Percentiles rank a stretch among this genome's conserved stretches.
These are phyloP conservation scores for Podarcis siculus DNA, from an alignment of 2,797 vertebrate species.

Conservation along the genomic window DNA sequence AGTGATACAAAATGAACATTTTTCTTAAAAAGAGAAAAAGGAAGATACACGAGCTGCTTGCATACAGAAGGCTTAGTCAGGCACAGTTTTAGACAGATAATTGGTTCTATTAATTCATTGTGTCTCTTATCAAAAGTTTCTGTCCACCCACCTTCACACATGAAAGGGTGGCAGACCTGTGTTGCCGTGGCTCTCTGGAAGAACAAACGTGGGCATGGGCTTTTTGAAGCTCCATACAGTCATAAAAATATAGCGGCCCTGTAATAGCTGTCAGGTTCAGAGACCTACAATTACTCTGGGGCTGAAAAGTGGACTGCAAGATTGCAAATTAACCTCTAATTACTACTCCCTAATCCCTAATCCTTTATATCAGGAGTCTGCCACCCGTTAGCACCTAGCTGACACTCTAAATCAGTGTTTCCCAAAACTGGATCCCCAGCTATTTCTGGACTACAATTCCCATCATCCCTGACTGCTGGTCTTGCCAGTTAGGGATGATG, in stretches of 20 bases:
- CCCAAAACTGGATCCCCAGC: background rate
- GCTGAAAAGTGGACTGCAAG: background rate
- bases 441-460: background rate
- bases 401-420: too few species aligned
- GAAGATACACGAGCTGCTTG: background rate
- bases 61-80: background rate
- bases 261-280: conserved; percentile 14
- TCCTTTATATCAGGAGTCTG: accelerated
- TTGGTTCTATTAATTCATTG: conserved; percentile 15
- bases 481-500: background rate
- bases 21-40: background rate
- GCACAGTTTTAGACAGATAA: background rate
- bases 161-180: conserved; percentile 9
- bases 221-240: background rate
- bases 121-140: background rate
- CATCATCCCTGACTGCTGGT: too few species aligned
- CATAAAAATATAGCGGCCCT: accelerated
- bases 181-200: background rate
- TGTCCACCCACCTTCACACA: conserved; percentile 7
- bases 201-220: background rate
- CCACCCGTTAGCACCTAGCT: background rate
- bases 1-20: background rate
- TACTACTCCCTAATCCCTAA: background rate
- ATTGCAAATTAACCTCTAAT: conserved; percentile 30
- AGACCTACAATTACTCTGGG: background rate